Conservation (phyloP, 1,140 invertebrate genomes). For the Drosophila truncata region DNA sequence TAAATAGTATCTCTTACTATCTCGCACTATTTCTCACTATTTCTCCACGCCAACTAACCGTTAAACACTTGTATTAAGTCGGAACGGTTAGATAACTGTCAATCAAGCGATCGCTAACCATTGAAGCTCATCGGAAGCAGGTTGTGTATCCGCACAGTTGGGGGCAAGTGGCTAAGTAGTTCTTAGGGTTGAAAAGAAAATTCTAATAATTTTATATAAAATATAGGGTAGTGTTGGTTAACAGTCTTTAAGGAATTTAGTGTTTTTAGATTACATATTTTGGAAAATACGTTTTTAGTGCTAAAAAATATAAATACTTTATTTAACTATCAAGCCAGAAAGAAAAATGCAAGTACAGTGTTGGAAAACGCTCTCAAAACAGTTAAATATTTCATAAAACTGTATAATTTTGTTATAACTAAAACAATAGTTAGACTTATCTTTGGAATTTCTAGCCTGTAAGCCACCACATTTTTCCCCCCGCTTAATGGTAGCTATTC, state of each 20-base stretch:
- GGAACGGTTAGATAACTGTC: conserved; percentile 58
- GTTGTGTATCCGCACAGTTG: conserved; percentile 16
- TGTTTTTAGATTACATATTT: too few relatives aligned
- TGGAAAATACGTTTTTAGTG: too few relatives aligned
- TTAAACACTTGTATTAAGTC: conserved; percentile 53
- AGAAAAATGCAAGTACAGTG: too few relatives aligned
- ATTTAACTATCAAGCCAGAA: background rate
- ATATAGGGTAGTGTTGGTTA: background rate
- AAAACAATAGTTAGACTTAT: too few relatives aligned
- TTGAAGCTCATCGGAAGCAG: conserved; percentile 52
- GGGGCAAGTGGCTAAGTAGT: background rate
- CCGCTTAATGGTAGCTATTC: conserved; percentile 5
- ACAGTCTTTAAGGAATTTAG: too few relatives aligned
- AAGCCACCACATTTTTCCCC: background rate
- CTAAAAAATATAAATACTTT: background rate
- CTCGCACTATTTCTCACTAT: conserved; percentile 23
- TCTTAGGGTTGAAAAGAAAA: too few relatives aligned
- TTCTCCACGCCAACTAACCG: conserved; percentile 29
- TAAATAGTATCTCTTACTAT: conserved; percentile 13
- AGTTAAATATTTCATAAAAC: background rate
- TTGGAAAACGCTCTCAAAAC: too few relatives aligned
- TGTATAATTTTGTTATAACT: background rate
- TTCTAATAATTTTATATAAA: background rate
- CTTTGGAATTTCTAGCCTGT: background rate
- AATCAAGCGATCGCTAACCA: conserved; percentile 49